phyloP scores from a whole-genome alignment of 1,140 invertebrate species.

The Globodera rostochiensis region DNA sequence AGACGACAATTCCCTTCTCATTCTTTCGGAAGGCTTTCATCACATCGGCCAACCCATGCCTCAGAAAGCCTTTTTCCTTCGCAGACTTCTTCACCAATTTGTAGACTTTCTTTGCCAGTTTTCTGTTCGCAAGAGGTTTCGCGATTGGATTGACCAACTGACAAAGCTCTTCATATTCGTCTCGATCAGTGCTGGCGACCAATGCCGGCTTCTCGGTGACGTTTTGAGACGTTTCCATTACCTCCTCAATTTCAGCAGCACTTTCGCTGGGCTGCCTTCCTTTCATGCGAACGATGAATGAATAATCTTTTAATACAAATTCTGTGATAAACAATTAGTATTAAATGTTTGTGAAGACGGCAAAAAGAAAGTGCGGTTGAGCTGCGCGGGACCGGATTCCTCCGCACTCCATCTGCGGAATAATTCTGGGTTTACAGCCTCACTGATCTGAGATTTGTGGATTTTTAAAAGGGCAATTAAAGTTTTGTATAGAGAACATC shows the following conservation, averaged over 20 bases:
- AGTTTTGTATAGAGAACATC: no score
- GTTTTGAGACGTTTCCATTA: background rate
- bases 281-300: background rate
- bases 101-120: conserved; percentile 47
- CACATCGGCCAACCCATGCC: conserved; percentile 39
- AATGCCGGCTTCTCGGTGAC: background rate
- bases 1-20: conserved; percentile 68
- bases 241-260: background rate
- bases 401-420: no score
- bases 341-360: background rate
- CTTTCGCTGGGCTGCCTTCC: background rate
- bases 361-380: background rate
- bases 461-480: no score
- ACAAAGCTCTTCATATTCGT: conserved; percentile 36
- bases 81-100: conserved; percentile 42
- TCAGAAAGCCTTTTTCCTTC: conserved; percentile 30
- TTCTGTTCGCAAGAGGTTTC: conserved; percentile 36
- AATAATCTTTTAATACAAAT: background rate
- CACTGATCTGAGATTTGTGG: no score
- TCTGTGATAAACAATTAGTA: background rate
- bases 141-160: conserved; percentile 38
- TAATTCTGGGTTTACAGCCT: no score
- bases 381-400: background rate
- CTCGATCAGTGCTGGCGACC: conserved; percentile 22
- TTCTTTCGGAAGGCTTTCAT: conserved; percentile 46